These are phyloP conservation scores for Cheirogaleus major DNA, from an alignment of 2,797 vertebrate species.

Conservation along the genomic window DNA sequence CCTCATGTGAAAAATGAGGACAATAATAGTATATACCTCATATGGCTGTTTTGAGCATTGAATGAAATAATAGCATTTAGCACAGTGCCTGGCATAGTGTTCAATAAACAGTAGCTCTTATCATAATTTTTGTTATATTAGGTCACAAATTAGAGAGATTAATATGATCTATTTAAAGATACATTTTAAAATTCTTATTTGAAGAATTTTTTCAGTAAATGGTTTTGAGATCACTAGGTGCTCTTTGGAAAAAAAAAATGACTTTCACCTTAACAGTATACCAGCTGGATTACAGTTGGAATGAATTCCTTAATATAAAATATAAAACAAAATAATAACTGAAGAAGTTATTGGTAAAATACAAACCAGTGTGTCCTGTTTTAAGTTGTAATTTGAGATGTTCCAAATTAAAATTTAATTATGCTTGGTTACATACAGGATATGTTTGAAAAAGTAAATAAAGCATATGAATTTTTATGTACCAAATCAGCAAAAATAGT, in stretches of 20 bases:
- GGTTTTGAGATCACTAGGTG: neutral
- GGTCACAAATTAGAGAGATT: neutral
- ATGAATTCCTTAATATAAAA: slow-evolving; percentile 41
- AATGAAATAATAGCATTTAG: neutral
- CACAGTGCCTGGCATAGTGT: neutral
- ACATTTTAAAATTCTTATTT: neutral
- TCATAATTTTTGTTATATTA: neutral
- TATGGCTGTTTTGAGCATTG: neutral
- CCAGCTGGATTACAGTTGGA: neutral
- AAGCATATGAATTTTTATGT: slow-evolving; percentile 98
- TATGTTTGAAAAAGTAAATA: slow-evolving; percentile 99
- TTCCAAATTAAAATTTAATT: slow-evolving; percentile 48
- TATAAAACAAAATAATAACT: neutral
- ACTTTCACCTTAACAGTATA: neutral
- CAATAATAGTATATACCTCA: neutral
- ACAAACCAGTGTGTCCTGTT: neutral
- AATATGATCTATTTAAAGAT: neutral
- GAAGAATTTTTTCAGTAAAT: slow-evolving; percentile 47
- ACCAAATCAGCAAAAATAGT: slow-evolving; percentile 94
- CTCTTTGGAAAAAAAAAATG: neutral
- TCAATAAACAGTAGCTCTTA: neutral
- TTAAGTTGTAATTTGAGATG: slow-evolving; percentile 33
- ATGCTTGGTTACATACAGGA: slow-evolving; percentile 86
- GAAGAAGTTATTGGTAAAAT: slow-evolving; percentile 34
- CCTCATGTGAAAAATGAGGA: neutral